These are phyloP conservation scores for Bombus vancouverensis DNA, from an alignment of 1,140 invertebrate species.

Conservation along the genomic window DNA sequence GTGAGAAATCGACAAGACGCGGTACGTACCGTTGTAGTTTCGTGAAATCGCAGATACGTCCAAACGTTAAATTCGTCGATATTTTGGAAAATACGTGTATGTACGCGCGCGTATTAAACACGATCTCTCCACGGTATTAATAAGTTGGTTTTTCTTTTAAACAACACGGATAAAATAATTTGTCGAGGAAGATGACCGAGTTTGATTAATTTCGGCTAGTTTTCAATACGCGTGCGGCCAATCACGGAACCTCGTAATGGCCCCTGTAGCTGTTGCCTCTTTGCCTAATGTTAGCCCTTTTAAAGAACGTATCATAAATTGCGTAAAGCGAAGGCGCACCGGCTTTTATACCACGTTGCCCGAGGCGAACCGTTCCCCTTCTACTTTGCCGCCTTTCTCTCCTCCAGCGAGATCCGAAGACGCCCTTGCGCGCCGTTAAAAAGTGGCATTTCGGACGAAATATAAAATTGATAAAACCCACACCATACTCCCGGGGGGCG, in stretches of 20 bases:
- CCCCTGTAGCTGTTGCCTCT: conserved; percentile 17
- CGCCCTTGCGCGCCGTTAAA: conserved; percentile 11
- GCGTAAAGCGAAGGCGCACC: conserved; percentile 52
- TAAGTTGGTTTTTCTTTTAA: no score
- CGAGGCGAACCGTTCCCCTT: conserved; percentile 25
- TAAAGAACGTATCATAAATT: conserved; percentile 55
- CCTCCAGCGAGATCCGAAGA: not conserved
- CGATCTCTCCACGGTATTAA: no score
- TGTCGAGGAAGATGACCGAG: not conserved
- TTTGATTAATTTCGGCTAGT: conserved; percentile 8
- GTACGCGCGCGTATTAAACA: no score
- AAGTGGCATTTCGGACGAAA: conserved; percentile 1
- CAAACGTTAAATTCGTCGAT: no score
- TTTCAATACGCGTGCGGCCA: conserved; percentile 45
- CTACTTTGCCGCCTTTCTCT: not conserved
- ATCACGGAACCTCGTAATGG: conserved; percentile 31
- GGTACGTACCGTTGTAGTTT: no score
- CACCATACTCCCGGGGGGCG: not conserved
- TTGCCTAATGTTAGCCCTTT: conserved; percentile 50
- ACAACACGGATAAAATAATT: not conserved
- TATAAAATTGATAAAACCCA: conserved; percentile 25
- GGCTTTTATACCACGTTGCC: conserved; percentile 36
- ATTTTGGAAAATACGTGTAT: not conserved
- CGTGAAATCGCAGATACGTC: no score
- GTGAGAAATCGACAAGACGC: not conserved